Evolutionary conservation across 1,140 invertebrate species (phyloP), one percentile per base, ranked within the genome.

Genomic region (Drosophila elegans): DNA sequence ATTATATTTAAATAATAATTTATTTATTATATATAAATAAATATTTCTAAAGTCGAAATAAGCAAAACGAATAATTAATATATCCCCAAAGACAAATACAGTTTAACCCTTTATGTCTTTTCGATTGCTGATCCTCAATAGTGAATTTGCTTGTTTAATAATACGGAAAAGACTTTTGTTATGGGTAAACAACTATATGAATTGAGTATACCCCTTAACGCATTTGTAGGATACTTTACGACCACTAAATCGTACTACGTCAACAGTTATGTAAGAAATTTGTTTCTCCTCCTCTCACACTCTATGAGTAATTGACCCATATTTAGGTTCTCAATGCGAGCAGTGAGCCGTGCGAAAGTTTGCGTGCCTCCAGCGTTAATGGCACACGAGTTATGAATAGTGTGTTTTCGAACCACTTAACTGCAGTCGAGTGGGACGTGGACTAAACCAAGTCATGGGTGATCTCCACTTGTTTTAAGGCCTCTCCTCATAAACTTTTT

Each of bases 181-280:
- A 1, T 21, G 16, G 16, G 16, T 21, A 21, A 21, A 32, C 5
- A 39, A n/a, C 38, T n/a, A 39, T 12, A 12, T 4, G 16, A 10
- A 5, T 38, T n/a, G 21, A 5, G 10, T 16, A 27, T 62, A 57
- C 60, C 53, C 12, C 5, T 1, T 9, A 12, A 36, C n/a, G 16
- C 63, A 29, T 34, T 36, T 66, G 34, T 41, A 39, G 63, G 34
- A 34, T 67, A 13, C 27, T 46, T 69, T 36, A 55, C n/a, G 49
- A 61, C 62, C 80, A 74, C 59, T 74, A 81, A 63, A 51, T 62
- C 46, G 49, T 45, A 66, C 53, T 36, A 76, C 44, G 60, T 45
- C 59, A 46, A 68, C 63, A 68, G 62, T 80, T 84, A 88, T 82
- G 73, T 52, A 86, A 88, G 75, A 67, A 69, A 46, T 45, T 29